phyloP scores from a whole-genome alignment of 2,888 invertebrate genomes.

The Morpho achilles region DNA sequence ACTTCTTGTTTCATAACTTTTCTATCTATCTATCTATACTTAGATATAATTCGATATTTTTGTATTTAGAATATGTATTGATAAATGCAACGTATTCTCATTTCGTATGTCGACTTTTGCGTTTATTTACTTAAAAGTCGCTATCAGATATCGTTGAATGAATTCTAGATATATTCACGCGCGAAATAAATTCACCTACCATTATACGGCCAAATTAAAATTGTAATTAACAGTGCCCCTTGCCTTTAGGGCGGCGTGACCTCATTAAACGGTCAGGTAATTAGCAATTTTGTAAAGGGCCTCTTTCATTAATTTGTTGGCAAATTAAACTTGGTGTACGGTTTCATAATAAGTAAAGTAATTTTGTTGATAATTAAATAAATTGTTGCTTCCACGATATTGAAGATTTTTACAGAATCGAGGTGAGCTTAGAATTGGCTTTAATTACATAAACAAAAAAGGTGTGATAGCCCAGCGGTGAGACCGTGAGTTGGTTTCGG shows the following conservation, averaged over 20 bases:
- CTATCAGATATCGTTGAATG: too few species aligned
- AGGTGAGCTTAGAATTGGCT: neutral
- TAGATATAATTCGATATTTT: too few species aligned
- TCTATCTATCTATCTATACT: too few species aligned
- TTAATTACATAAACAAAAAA: neutral
- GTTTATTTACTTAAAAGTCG: too few species aligned
- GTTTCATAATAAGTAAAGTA: constrained; percentile 15
- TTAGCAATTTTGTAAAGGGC: constrained; percentile 71
- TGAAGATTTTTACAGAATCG: neutral
- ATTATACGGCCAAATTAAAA: constrained; percentile 51
- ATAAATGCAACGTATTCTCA: too few species aligned
- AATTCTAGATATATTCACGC: neutral
- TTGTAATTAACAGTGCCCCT: constrained; percentile 58
- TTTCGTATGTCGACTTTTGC: too few species aligned
- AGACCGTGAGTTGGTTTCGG: too few species aligned
- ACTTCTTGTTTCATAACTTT: too few species aligned
- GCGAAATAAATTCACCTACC: constrained; percentile 18
- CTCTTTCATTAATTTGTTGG: constrained; percentile 63
- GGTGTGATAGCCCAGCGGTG: too few species aligned
- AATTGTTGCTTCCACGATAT: constrained; percentile 5
- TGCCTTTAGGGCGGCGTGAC: constrained; percentile 46
- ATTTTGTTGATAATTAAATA: constrained; percentile 12
- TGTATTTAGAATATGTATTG: too few species aligned
- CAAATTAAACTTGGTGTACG: constrained; percentile 36
- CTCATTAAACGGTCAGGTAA: constrained; percentile 70